phyloP scores from a whole-genome alignment of 1,140 invertebrate genomes.

The Parasteatoda tepidariorum region DNA sequence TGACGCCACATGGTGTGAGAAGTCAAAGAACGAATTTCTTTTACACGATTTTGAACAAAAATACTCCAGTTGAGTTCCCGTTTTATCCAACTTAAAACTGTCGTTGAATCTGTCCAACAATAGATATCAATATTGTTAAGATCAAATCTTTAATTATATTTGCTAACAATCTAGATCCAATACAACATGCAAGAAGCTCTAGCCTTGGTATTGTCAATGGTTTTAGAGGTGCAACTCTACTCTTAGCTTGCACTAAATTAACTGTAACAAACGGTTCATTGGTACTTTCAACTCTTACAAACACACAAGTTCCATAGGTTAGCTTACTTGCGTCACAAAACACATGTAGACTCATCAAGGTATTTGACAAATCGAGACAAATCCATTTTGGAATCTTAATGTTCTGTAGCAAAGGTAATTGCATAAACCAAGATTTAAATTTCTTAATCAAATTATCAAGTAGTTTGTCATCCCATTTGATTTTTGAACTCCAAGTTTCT shows the following conservation, averaged over 20 bases:
- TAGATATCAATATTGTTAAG: neutral
- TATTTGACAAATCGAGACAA: neutral
- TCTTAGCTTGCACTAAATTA: conserved; percentile 24
- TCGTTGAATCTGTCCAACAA: conserved; percentile 27
- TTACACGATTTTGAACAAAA: conserved; percentile 19
- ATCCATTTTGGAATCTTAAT: conserved; percentile 10
- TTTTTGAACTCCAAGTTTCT: conserved; percentile 10
- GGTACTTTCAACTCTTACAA: conserved; percentile 2
- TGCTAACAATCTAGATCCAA: neutral
- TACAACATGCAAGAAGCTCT: conserved; percentile 8
- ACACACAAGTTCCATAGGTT: conserved; percentile 9
- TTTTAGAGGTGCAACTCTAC: conserved; percentile 19
- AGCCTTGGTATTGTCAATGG: conserved; percentile 10
- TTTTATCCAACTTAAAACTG: neutral
- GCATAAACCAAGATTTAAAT: neutral
- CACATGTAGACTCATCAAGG: conserved; percentile 5
- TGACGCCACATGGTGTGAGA: neutral
- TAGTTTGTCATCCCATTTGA: neutral
- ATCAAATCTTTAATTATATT: neutral
- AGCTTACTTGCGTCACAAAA: conserved; percentile 11
- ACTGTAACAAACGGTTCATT: neutral
- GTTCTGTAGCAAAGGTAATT: neutral
- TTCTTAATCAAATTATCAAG: conserved; percentile 1
- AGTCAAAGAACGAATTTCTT: neutral
- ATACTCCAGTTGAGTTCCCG: neutral